A percentile compares a stretch with the other conserved stretches of the same genome.
These are phyloP conservation scores for Xyrichtys novacula DNA, from an alignment of 2,797 vertebrate genomes.

Conservation along the genomic window DNA sequence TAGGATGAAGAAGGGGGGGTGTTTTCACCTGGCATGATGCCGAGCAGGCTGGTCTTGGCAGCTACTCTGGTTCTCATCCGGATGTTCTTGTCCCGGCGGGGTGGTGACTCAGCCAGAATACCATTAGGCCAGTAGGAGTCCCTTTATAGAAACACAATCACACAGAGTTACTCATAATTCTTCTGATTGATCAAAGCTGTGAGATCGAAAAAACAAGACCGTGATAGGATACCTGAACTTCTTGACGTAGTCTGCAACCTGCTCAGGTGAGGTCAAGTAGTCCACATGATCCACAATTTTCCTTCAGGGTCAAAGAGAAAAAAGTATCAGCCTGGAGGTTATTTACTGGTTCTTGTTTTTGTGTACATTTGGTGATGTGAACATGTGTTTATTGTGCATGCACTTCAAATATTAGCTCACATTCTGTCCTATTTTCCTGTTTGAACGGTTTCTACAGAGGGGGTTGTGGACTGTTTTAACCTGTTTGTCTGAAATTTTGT, in stretches of 20 bases:
- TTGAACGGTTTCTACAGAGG: neutral
- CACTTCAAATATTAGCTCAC: neutral
- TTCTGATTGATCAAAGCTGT: slow-evolving; percentile 2
- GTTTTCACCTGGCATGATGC: slow-evolving; percentile 94
- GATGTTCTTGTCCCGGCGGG: slow-evolving; percentile 92
- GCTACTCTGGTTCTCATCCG: slow-evolving; percentile 97
- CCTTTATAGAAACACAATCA: slow-evolving; percentile 72
- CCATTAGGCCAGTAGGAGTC: slow-evolving; percentile 99
- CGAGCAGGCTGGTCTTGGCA: slow-evolving; percentile 95
- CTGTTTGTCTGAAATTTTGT: neutral
- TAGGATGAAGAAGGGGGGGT: neutral
- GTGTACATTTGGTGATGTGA: neutral
- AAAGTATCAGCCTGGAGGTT: neutral
- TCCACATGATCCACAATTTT: slow-evolving; percentile 99
- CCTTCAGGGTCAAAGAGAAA: slow-evolving; percentile 81
- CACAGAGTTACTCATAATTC: slow-evolving; percentile 9
- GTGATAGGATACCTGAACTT: slow-evolving; percentile 91
- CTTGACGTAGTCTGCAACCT: slow-evolving; percentile 98
- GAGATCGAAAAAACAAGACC: neutral
- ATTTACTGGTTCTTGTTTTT: neutral
- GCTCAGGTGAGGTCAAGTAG: slow-evolving; percentile 96
- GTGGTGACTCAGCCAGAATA: slow-evolving; percentile 95
- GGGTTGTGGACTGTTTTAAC: neutral
- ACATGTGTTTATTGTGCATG: neutral
- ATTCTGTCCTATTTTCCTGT: neutral